Evolutionary conservation across 2,888 invertebrate species (phyloP).

Genomic region (Spialia ferax): DNA sequence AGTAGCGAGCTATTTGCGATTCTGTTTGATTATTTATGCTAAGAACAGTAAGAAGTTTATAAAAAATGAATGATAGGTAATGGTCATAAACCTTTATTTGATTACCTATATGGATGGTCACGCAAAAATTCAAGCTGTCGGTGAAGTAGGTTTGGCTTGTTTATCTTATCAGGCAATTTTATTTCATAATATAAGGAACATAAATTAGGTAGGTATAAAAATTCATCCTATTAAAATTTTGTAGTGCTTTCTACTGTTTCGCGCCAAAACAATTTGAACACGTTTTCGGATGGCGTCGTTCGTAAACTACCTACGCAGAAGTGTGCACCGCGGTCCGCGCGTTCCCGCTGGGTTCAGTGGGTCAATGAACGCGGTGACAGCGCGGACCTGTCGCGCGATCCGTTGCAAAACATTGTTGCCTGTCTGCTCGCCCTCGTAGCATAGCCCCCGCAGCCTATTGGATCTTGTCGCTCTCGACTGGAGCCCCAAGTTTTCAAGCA

Average conservation of each 20-base stretch:
- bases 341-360: constrained; percentile 73
- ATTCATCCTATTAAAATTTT: too few relatives aligned
- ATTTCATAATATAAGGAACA: background rate
- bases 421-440: constrained; percentile 16
- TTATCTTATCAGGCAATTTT: background rate
- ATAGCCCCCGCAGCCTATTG: background rate
- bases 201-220: too few relatives aligned
- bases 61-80: too few relatives aligned
- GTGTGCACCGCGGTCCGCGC: constrained; percentile 49
- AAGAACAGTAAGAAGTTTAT: too few relatives aligned
- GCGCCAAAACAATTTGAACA: constrained; percentile 43
- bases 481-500: background rate
- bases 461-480: constrained; percentile 15
- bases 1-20: too few relatives aligned
- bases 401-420: constrained; percentile 65
- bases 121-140: too few relatives aligned
- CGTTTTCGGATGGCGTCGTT: constrained; percentile 43
- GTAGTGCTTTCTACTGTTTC: constrained; percentile 27
- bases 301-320: background rate
- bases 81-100: too few relatives aligned
- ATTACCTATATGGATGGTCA: too few relatives aligned
- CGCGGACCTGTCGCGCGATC: constrained; percentile 70
- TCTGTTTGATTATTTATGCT: too few relatives aligned
- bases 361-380: constrained; percentile 74
- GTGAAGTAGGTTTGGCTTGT: too few relatives aligned